These are phyloP conservation scores for Volucella inflata DNA, from an alignment of 2,888 invertebrate genomes.

Conservation along the genomic window DNA sequence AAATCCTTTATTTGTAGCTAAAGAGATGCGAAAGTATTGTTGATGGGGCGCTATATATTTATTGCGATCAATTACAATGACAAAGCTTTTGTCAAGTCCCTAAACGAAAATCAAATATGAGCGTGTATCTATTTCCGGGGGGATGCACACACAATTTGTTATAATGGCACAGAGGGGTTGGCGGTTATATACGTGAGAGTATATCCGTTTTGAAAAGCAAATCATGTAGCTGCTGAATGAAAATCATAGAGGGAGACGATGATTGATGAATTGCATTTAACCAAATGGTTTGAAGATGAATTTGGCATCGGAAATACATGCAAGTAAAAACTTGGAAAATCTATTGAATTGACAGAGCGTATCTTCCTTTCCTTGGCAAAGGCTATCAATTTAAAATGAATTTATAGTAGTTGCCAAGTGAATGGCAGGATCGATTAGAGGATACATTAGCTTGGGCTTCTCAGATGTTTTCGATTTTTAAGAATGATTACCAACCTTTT, in stretches of 20 bases:
- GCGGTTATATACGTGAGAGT: not conserved
- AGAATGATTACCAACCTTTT: too few species aligned
- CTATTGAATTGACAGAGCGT: too few species aligned
- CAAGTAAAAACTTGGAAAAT: too few species aligned
- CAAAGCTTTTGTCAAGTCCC: not conserved
- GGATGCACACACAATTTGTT: not conserved
- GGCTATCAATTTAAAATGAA: too few species aligned
- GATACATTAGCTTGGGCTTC: too few species aligned
- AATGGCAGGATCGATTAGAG: too few species aligned
- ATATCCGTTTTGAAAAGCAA: not conserved
- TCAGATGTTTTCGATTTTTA: too few species aligned
- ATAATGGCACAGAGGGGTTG: not conserved
- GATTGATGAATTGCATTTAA: conserved; percentile 20
- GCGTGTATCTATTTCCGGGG: not conserved
- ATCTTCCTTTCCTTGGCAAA: too few species aligned
- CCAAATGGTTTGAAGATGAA: too few species aligned
- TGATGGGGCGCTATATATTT: conserved; percentile 29
- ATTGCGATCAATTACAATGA: conserved; percentile 33
- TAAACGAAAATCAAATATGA: conserved; percentile 8
- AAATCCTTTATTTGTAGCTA: not conserved
- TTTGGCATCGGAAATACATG: too few species aligned
- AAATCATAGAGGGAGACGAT: not conserved
- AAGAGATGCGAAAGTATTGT: conserved; percentile 6
- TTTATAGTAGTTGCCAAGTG: too few species aligned
- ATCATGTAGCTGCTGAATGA: not conserved